These are phyloP conservation scores for Distichodus sexfasciatus DNA, from an alignment of 2,797 vertebrate species.

Conservation along the genomic window DNA sequence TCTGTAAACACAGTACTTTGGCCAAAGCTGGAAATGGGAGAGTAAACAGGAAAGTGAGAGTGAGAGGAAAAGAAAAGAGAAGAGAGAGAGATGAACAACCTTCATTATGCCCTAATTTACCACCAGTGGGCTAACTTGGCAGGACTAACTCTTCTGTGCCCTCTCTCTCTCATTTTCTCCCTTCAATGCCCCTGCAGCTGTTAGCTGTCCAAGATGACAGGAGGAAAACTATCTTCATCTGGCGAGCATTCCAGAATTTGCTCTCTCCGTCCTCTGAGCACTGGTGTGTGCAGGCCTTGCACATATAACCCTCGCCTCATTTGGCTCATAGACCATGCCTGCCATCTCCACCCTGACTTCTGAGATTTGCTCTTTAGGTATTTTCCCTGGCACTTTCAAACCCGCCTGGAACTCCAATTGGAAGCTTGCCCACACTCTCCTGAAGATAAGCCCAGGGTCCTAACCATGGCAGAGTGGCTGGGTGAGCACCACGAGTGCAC, in stretches of 20 bases:
- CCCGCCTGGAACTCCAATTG: neutral
- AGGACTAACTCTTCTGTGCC: slow-evolving; percentile 20
- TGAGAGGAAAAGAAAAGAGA: neutral
- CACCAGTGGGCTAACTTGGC: slow-evolving; percentile 29
- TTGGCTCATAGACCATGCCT: slow-evolving; percentile 1
- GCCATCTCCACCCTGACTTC: slow-evolving; percentile 11
- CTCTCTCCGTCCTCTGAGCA: slow-evolving; percentile 19
- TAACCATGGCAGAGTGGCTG: neutral
- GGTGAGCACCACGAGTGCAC: neutral
- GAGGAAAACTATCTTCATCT: slow-evolving; percentile 5
- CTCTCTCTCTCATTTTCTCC: neutral
- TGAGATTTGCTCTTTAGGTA: neutral
- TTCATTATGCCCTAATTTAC: slow-evolving; percentile 42
- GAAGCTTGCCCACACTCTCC: neutral
- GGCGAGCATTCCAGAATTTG: slow-evolving; percentile 10
- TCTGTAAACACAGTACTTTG: neutral
- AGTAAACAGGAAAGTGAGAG: neutral
- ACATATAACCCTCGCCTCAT: slow-evolving; percentile 1
- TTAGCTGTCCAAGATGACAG: slow-evolving; percentile 21
- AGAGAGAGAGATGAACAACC: slow-evolving; percentile 16
- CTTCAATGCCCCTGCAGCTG: slow-evolving; percentile 19
- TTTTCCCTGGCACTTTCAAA: slow-evolving; percentile 27
- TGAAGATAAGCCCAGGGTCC: neutral
- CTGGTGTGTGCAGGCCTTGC: neutral
- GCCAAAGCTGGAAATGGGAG: neutral